phyloP scores from a whole-genome alignment of 2,113 vertebrate species.

The Aphelocoma coerulescens region DNA sequence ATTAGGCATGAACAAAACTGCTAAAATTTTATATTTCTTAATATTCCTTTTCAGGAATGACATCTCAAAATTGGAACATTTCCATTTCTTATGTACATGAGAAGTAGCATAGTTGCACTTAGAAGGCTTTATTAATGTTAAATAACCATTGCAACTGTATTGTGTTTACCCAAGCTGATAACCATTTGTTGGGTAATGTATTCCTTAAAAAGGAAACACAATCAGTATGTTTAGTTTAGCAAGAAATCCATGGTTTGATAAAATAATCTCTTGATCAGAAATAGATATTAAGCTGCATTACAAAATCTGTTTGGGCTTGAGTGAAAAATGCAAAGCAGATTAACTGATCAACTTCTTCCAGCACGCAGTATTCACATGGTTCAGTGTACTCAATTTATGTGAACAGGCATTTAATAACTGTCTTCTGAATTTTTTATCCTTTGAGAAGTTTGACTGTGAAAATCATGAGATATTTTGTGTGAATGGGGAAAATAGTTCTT shows the following conservation, averaged over 20 bases:
- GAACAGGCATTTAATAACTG: background rate
- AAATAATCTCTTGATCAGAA: background rate
- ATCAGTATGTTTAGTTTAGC: background rate
- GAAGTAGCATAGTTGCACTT: background rate
- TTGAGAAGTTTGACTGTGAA: background rate
- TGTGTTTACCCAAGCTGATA: constrained; percentile 20
- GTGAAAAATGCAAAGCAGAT: background rate
- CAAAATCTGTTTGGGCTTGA: background rate
- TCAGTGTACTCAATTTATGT: background rate
- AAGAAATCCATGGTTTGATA: background rate
- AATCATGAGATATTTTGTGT: background rate
- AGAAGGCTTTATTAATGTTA: background rate
- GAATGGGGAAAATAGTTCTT: background rate
- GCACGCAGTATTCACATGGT: background rate
- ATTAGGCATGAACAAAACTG: background rate
- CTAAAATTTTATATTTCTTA: background rate
- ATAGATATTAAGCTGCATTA: background rate
- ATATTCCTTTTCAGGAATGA: background rate
- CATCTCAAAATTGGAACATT: background rate
- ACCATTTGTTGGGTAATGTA: background rate
- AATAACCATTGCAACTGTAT: background rate
- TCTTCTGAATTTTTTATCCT: background rate
- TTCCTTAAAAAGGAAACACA: background rate
- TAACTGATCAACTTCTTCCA: background rate
- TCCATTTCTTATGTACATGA: background rate